These are phyloP conservation scores for Tapirus terrestris DNA, from an alignment of 2,113 vertebrate genomes.

Conservation along the genomic window DNA sequence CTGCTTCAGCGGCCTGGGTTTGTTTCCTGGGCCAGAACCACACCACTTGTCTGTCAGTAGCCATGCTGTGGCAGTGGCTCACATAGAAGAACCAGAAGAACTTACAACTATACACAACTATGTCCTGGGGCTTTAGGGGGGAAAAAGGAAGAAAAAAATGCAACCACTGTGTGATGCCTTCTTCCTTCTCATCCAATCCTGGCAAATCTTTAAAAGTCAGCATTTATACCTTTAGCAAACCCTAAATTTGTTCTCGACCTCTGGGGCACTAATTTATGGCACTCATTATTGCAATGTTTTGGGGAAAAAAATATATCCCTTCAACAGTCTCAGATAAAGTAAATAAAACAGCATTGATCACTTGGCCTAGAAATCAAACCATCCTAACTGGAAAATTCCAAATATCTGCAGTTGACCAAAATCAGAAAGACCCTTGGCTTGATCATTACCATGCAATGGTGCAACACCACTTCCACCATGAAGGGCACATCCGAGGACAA, in stretches of 20 bases:
- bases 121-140: no score
- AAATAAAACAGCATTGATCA: slow-evolving; percentile 9
- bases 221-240: not conserved
- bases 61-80: no score
- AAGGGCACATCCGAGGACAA: not conserved
- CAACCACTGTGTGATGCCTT: not conserved
- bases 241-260: not conserved
- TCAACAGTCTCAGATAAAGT: not conserved
- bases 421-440: not conserved
- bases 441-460: not conserved
- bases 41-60: no score
- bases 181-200: not conserved
- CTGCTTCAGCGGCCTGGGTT: no score
- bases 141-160: not conserved
- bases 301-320: not conserved
- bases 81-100: no score
- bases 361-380: not conserved
- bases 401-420: not conserved
- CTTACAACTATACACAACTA: no score
- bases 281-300: not conserved
- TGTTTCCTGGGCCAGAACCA: no score
- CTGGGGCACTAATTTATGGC: not conserved
- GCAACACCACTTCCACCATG: not conserved
- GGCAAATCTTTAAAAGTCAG: slow-evolving; percentile 20
- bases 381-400: not conserved